Base-by-base conservation (phyloP, 2,113 vertebrate species). In the Oxygymnocypris stewartii region DNA sequence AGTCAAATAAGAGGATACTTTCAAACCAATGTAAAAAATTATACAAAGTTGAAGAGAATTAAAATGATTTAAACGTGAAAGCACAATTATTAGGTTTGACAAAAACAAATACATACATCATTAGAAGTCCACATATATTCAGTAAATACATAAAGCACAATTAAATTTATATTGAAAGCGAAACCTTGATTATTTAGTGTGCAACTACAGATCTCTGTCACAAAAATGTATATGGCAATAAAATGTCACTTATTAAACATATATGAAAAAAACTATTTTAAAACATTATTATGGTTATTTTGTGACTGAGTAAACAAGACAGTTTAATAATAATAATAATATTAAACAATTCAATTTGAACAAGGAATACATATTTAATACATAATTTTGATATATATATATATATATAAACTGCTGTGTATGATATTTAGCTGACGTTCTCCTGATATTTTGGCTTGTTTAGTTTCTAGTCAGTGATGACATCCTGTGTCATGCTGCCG, bases 1-100 rank as follows among this genome's bases (percentile, higher is more conserved):
- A 79, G 47, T 76, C 85, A 10, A 71, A 42, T 73, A 25, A 28
- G n/a, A 47, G 23, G 74, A 49, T 16, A 49, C 42, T 74, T 74
- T 42, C 10, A 74, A 74, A 74, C 40, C 61, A 81, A 54, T 79
- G 71, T 82, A 54, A 78, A 80, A 82, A 54, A 61, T 9, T 35
- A 59, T 73, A 63, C n/a, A 84, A 71, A 75, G 61, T 14, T 14
- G 40, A 49, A 44, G 31, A 73, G 77, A 79, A 37, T 61, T 80
- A 57, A 54, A 80, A 67, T 61, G 20, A 40, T 54, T 57, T 57
- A 69, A 85, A 85, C 25, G 35, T 37, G 20, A 69, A 75, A 82
- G 13, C 8, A 18, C 9, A 69, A 42, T 71, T 42, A 7, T 42
- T 54, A 16, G 20, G 44, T 79, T 57, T 80, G 28, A 85, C 77